Evolutionary conservation across 1,140 invertebrate species (phyloP).

Genomic region (Leptoteleia sp.): DNA sequence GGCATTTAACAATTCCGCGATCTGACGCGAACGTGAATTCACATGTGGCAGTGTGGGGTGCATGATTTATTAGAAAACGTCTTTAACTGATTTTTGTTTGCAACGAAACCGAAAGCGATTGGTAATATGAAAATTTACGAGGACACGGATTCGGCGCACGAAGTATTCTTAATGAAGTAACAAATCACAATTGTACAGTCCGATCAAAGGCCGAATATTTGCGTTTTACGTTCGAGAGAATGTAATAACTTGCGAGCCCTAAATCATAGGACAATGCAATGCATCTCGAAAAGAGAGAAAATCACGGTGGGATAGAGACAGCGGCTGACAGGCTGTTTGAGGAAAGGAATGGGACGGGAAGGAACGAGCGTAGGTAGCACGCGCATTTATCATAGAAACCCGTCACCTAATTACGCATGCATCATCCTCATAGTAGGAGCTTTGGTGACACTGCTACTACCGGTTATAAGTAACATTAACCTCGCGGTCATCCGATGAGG

Average conservation of each 20-base stretch:
- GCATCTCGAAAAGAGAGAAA: conserved; percentile 54
- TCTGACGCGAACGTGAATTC: too few species aligned
- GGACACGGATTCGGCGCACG: conserved; percentile 35
- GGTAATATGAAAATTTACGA: conserved; percentile 53
- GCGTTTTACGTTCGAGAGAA: conserved; percentile 56
- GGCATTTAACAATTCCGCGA: too few species aligned
- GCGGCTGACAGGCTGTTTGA: conserved; percentile 55
- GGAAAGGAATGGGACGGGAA: conserved; percentile 60
- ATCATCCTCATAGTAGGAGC: conserved; percentile 57
- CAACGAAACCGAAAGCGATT: conserved; percentile 27
- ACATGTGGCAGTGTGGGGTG: too few species aligned
- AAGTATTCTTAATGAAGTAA: conserved; percentile 58
- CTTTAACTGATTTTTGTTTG: conserved; percentile 11
- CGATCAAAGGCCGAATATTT: conserved; percentile 59
- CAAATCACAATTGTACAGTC: conserved; percentile 54
- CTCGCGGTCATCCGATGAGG: conserved; percentile 29
- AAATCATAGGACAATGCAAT: conserved; percentile 63
- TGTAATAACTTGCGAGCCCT: conserved; percentile 59
- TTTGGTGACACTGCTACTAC: conserved; percentile 49
- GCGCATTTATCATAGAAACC: conserved; percentile 63
- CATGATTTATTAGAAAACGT: conserved; percentile 3
- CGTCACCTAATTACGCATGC: conserved; percentile 59
- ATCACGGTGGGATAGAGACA: conserved; percentile 46
- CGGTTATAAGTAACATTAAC: conserved; percentile 58
- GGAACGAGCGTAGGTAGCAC: conserved; percentile 59